A percentile compares a stretch with the other conserved stretches of the same genome.
These are phyloP conservation scores for Coremacera marginata DNA, from an alignment of 2,888 invertebrate genomes.

Conservation along the genomic window DNA sequence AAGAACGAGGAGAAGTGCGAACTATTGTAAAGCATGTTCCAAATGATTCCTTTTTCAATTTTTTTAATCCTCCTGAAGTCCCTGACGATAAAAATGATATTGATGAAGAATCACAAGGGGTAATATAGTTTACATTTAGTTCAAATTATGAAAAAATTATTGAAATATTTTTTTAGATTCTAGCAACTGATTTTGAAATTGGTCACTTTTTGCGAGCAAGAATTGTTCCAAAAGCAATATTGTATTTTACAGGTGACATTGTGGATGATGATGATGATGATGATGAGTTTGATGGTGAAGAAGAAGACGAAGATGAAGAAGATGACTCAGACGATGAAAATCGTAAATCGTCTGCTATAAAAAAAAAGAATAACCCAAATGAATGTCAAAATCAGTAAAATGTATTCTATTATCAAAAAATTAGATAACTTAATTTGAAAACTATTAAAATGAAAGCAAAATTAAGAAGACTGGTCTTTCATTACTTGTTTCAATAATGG, in stretches of 20 bases:
- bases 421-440: background rate
- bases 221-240: constrained; percentile 95
- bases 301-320: constrained; percentile 69
- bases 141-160: background rate
- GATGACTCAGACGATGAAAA: constrained; percentile 73
- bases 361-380: constrained; percentile 69
- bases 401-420: background rate
- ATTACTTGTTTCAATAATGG: too few relatives aligned
- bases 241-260: constrained; percentile 94
- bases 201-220: constrained; percentile 98
- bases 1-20: constrained; percentile 91
- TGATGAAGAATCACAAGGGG: constrained; percentile 85
- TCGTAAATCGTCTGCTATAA: constrained; percentile 56
- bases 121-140: constrained; percentile 45
- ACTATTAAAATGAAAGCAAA: too few relatives aligned
- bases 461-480: too few relatives aligned
- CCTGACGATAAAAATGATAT: constrained; percentile 86
- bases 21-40: constrained; percentile 96
- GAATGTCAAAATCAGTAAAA: constrained; percentile 82
- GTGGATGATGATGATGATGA: constrained; percentile 83
- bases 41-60: constrained; percentile 99
- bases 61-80: constrained; percentile 93
- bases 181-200: constrained; percentile 97
- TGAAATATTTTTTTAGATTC: constrained; percentile 67
- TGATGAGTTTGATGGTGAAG: constrained; percentile 75